These are phyloP conservation scores for Lacanobia wlatinum DNA, from an alignment of 2,888 invertebrate species.

Conservation along the genomic window DNA sequence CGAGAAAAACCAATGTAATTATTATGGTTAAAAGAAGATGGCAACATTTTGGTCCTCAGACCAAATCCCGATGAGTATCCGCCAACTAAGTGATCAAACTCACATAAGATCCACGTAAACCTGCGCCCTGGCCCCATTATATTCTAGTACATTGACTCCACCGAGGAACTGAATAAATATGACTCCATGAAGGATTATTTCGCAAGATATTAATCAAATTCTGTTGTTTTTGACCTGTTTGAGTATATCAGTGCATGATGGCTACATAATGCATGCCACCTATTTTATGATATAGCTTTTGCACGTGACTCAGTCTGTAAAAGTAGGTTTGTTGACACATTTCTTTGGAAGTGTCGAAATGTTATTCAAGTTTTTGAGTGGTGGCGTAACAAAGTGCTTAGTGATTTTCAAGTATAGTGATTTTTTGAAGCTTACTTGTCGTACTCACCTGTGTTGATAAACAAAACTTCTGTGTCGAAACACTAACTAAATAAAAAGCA, in stretches of 20 bases:
- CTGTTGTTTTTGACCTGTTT: conserved; percentile 68
- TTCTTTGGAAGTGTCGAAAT: neutral
- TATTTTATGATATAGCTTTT: conserved; percentile 24
- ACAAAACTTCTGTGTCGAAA: no score
- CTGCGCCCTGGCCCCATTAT: conserved; percentile 52
- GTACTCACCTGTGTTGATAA: no score
- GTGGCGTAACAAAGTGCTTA: neutral
- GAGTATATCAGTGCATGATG: conserved; percentile 56
- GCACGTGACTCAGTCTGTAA: conserved; percentile 22
- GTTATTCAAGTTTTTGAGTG: neutral
- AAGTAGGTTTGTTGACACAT: conserved; percentile 43
- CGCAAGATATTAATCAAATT: conserved; percentile 64
- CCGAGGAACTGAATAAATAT: conserved; percentile 69
- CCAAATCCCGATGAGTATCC: neutral
- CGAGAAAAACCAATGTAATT: no score
- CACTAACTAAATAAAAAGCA: no score
- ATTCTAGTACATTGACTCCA: conserved; percentile 46
- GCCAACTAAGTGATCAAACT: conserved; percentile 7
- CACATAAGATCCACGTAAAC: neutral
- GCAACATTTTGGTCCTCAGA: neutral
- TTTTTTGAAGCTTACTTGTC: no score
- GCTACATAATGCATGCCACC: conserved; percentile 39
- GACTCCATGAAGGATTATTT: conserved; percentile 71
- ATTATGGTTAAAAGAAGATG: no score
- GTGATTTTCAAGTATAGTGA: no score